Conservation (phyloP, 1,140 invertebrate species). For the Plutomurus gul region DNA sequence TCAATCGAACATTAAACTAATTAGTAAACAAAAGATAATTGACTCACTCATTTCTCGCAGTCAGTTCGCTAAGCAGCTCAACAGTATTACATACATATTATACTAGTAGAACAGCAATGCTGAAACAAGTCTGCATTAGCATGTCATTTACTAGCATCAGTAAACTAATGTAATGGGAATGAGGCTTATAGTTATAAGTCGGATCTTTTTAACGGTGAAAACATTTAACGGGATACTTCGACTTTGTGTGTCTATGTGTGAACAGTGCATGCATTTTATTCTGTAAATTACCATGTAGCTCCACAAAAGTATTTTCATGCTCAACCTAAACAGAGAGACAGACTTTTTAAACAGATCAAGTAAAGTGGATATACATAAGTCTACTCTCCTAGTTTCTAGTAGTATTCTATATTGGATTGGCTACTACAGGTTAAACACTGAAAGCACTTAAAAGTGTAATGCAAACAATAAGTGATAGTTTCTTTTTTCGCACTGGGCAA, state of each 20-base stretch:
- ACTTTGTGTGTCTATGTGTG: background rate
- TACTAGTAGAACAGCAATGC: background rate
- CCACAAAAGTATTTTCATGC: too few species aligned
- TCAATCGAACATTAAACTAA: background rate
- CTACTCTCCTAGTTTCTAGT: too few species aligned
- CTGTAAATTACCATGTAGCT: too few species aligned
- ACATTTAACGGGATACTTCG: constrained; percentile 24
- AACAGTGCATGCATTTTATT: background rate
- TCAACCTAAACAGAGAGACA: too few species aligned
- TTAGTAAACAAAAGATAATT: constrained; percentile 15
- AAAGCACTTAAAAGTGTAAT: too few species aligned
- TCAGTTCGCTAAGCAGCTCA: background rate
- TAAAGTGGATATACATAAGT: too few species aligned
- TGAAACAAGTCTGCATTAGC: too few species aligned
- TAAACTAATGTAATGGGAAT: constrained; percentile 31
- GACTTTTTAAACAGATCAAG: too few species aligned
- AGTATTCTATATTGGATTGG: too few species aligned
- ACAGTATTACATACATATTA: background rate
- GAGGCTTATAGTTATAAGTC: constrained; percentile 26
- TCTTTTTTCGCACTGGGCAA: background rate
- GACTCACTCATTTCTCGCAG: background rate
- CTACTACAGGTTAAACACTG: too few species aligned
- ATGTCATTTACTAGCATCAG: too few species aligned
- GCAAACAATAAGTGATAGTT: constrained; percentile 1
- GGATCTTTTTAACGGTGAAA: constrained; percentile 34